Percentiles rank a stretch among this genome's conserved stretches.
Conservation (phyloP, 2,888 invertebrate genomes). For the Phoenoteleia sp. region DNA sequence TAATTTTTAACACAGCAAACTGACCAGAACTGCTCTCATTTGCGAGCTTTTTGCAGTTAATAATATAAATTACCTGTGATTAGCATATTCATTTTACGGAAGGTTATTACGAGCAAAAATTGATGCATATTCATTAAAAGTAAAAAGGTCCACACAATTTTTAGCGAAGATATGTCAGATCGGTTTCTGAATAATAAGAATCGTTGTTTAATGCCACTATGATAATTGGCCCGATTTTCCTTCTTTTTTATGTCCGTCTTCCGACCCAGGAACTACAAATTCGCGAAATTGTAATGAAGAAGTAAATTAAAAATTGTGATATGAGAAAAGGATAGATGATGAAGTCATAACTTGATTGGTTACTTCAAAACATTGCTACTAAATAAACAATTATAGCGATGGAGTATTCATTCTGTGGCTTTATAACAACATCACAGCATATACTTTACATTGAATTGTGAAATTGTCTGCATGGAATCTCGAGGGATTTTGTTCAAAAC, state of each 20-base stretch:
- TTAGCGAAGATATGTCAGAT: not conserved
- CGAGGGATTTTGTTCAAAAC: too few species aligned
- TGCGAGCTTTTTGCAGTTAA: conserved; percentile 57
- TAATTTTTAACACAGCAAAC: conserved; percentile 55
- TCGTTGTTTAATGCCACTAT: not conserved
- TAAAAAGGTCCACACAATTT: conserved; percentile 21
- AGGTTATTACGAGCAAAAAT: conserved; percentile 51
- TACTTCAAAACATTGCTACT: too few species aligned
- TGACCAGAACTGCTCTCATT: conserved; percentile 54
- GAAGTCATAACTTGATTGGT: too few species aligned
- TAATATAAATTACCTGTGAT: conserved; percentile 55
- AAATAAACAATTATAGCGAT: too few species aligned
- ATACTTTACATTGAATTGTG: too few species aligned
- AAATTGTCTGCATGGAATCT: too few species aligned
- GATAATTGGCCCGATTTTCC: not conserved
- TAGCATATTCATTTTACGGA: conserved; percentile 58
- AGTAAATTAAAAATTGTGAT: too few species aligned
- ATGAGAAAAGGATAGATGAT: too few species aligned
- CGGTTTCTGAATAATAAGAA: conserved; percentile 19
- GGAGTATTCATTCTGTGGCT: too few species aligned
- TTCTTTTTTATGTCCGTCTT: not conserved
- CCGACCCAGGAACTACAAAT: not conserved
- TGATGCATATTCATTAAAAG: conserved; percentile 59
- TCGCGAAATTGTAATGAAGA: too few species aligned
- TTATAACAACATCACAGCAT: too few species aligned